These are phyloP conservation scores for Ahaetulla prasina DNA, from an alignment of 2,113 vertebrate species.

Conservation along the genomic window DNA sequence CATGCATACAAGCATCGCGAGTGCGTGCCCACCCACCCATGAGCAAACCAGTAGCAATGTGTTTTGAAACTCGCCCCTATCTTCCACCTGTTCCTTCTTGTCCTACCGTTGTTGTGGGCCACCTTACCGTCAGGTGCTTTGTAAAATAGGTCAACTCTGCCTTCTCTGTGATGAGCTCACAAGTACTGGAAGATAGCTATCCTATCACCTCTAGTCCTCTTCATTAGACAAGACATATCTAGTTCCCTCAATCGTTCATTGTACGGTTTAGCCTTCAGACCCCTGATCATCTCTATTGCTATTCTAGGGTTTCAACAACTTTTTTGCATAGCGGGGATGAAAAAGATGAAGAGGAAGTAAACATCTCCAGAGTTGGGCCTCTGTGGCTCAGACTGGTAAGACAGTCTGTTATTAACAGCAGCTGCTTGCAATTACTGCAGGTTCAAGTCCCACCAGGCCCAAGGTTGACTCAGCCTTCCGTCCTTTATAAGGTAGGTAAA, in stretches of 20 bases:
- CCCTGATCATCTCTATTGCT: not conserved
- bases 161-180: not conserved
- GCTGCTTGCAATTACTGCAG: no score
- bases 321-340: not conserved
- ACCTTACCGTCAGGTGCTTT: not conserved
- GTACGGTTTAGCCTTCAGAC: not conserved
- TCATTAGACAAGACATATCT: not conserved
- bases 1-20: no score
- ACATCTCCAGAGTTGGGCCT: not conserved
- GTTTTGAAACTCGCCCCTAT: no score
- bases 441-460: no score
- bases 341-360: not conserved
- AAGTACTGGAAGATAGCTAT: not conserved
- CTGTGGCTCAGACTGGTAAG: no score
- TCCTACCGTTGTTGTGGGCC: no score
- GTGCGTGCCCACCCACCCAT: no score
- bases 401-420: no score
- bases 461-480: no score
- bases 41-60: no score
- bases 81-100: not conserved
- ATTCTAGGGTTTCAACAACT: not conserved
- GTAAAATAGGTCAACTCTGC: not conserved
- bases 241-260: not conserved
- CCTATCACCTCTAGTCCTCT: not conserved
- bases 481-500: no score